phyloP scores from a whole-genome alignment of 2,797 vertebrate genomes.

The Acanthurus lineatus region DNA sequence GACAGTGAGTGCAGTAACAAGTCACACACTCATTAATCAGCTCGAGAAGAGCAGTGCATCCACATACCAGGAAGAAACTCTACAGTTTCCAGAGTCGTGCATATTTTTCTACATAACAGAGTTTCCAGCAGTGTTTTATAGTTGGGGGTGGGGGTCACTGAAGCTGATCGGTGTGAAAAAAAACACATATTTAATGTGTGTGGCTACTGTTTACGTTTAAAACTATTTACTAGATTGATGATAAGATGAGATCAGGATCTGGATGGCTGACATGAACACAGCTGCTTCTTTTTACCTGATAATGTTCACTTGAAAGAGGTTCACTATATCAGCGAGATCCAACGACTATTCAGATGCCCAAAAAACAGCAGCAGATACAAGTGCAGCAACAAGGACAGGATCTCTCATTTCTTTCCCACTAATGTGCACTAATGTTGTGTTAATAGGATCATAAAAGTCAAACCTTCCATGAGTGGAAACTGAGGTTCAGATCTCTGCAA shows the following conservation, averaged over 20 bases:
- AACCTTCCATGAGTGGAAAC: constrained; percentile 5
- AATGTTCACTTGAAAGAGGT: not conserved
- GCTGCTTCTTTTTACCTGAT: not conserved
- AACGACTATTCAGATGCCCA: not conserved
- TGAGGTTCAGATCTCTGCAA: not conserved
- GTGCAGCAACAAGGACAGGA: not conserved
- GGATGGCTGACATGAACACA: not conserved
- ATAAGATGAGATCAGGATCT: not conserved
- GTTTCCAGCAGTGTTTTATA: not conserved
- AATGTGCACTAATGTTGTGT: not conserved
- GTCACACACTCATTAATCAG: constrained; percentile 21
- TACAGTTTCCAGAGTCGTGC: not conserved
- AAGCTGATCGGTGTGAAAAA: too few species aligned
- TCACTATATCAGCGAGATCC: not conserved
- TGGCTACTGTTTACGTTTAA: not conserved
- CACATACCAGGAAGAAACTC: not conserved
- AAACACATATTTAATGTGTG: not conserved
- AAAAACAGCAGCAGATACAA: not conserved
- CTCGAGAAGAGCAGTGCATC: not conserved
- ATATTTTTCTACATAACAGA: not conserved
- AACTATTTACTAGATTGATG: not conserved
- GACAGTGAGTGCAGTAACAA: constrained; percentile 5
- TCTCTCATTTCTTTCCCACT: not conserved
- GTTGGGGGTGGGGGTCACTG: too few species aligned
- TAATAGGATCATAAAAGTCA: not conserved